Percentiles rank a stretch among this genome's conserved stretches.
Evolutionary conservation across 2,797 vertebrate genomes (phyloP).

Genomic region (Mallotus villosus): DNA sequence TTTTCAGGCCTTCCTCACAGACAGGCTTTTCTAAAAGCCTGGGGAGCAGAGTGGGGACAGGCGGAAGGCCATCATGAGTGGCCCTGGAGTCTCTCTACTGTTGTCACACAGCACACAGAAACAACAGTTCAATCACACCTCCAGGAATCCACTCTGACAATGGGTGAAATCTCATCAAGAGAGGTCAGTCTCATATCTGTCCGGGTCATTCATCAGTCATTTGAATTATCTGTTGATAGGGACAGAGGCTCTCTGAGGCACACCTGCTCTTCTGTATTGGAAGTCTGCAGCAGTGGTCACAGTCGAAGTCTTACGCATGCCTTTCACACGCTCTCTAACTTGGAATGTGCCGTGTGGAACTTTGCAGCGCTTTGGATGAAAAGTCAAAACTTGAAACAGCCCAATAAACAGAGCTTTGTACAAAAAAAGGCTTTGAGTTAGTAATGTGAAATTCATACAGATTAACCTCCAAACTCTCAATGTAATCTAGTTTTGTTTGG

Average conservation of each 20-base stretch:
- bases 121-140: conserved; percentile 71
- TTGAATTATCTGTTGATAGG: conserved; percentile 61
- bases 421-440: conserved; percentile 31
- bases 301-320: conserved; percentile 21
- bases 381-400: background rate
- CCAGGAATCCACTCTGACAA: conserved; percentile 59
- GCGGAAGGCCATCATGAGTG: conserved; percentile 45
- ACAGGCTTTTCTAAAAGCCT: conserved; percentile 50
- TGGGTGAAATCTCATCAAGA: conserved; percentile 56
- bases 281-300: conserved; percentile 34
- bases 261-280: conserved; percentile 55
- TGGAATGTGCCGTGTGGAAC: background rate
- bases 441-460: conserved; percentile 26
- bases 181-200: conserved; percentile 60
- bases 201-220: conserved; percentile 65
- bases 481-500: conserved; percentile 50
- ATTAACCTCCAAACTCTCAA: conserved; percentile 37
- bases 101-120: conserved; percentile 58
- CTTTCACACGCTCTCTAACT: background rate
- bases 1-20: conserved; percentile 50
- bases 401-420: conserved; percentile 1
- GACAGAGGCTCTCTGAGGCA: conserved; percentile 40
- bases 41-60: conserved; percentile 43
- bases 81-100: conserved; percentile 41
- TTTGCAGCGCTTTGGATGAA: background rate